These are phyloP conservation scores for Cerastis rubricosa DNA, from an alignment of 2,888 invertebrate genomes.

Conservation along the genomic window DNA sequence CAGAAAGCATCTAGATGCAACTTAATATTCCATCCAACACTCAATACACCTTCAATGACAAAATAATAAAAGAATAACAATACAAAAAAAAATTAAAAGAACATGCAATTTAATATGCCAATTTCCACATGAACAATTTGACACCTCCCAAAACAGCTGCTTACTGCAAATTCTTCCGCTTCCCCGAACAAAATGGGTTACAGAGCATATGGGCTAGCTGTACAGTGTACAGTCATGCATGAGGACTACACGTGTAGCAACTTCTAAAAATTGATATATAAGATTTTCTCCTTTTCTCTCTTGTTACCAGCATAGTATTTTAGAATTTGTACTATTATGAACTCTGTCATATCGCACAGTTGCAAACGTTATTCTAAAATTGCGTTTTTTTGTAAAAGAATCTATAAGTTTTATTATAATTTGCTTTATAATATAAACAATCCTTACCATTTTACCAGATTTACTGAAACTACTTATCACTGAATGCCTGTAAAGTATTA, in stretches of 20 bases:
- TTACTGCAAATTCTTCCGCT: constrained; percentile 47
- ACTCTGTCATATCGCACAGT: no score
- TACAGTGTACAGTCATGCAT: no score
- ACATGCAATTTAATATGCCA: constrained; percentile 28
- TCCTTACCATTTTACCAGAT: no score
- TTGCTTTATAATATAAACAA: no score
- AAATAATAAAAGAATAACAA: neutral
- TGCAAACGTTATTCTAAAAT: no score
- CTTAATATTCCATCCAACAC: neutral
- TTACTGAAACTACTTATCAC: no score
- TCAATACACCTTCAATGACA: neutral
- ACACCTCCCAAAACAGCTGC: constrained; percentile 31
- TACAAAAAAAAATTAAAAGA: neutral
- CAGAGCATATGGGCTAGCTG: constrained; percentile 30
- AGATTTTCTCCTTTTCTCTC: neutral
- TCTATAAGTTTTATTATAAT: no score
- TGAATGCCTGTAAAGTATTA: no score
- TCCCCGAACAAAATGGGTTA: constrained; percentile 51
- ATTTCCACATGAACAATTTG: neutral
- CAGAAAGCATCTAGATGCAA: neutral
- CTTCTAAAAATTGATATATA: no score
- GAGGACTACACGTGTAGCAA: neutral
- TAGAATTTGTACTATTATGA: no score
- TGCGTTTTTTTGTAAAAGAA: no score
- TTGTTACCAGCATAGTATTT: no score